Base-by-base conservation (phyloP, 2,888 invertebrate species). In the Platycheirus rosarum region DNA sequence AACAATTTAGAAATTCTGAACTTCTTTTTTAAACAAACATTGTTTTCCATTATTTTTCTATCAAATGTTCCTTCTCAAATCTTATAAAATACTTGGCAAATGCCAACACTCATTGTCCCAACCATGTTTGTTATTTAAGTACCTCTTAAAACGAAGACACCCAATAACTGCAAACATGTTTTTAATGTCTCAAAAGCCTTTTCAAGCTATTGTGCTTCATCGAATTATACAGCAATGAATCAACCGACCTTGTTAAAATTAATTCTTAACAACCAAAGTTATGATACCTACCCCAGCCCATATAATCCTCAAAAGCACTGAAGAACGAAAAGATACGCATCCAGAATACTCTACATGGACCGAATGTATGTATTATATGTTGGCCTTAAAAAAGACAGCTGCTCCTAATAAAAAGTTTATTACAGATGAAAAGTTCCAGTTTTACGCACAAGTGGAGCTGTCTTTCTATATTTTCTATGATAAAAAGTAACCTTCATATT, bases 341-440 rank as follows among this genome's bases (percentile, higher is more conserved):
- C n/a, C 42, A 23, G 23, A 40, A 57, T 57, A 42, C 26, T 40
- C 57, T 16, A 57, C 40, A 57, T 26, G 42, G 20, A 40, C 57
- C n/a, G 26, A 2, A 26, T 6, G 26, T 26, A 26, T 26, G n/a
- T n/a, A n/a, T n/a, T n/a, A n/a, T n/a, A n/a, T n/a, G n/a, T n/a
- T 42, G 14, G 23, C 20, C 57, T 57, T 35, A 26, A 42, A 46
- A 26, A 26, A 57, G 57, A 57, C 57, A 57, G 57, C 57, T 57
- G 57, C 42, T 57, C 57, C 57, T 57, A 57, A 57, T 57, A 57
- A 57, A 55, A 57, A 42, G 26, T 57, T 57, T 57, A 57, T 57
- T 57, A 57, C 26, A 42, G 57, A 40, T 57, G 42, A 57, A 40
- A 57, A 37, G 57, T 57, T 57, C 16, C 57, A 57, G 42, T 4